Evolutionary conservation across 2,888 invertebrate species (phyloP).

Genomic region (Omphaloscelis lunosa): DNA sequence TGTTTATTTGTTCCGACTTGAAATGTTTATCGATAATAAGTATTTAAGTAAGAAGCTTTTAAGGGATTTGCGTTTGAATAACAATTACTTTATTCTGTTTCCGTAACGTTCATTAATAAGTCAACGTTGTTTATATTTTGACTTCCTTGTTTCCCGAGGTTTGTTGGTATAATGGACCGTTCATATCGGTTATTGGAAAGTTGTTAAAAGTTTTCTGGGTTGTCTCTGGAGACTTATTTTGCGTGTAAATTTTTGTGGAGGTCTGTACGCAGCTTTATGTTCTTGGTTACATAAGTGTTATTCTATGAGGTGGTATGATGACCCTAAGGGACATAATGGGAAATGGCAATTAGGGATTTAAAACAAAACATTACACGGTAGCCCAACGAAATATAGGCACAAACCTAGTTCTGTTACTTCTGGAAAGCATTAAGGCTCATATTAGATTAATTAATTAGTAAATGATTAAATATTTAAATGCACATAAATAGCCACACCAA

Average conservation of each 20-base stretch:
- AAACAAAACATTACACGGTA: no score
- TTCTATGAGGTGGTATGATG: not conserved
- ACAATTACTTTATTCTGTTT: constrained; percentile 76
- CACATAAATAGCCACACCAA: not conserved
- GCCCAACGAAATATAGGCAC: no score
- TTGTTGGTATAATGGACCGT: not conserved
- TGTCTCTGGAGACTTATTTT: constrained; percentile 7
- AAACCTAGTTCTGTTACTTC: not conserved
- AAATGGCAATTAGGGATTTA: not conserved
- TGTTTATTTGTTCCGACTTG: constrained; percentile 77
- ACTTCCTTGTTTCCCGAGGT: constrained; percentile 44
- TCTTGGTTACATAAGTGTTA: constrained; percentile 11
- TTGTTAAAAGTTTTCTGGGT: not conserved
- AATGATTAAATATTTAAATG: not conserved
- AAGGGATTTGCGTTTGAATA: constrained; percentile 77
- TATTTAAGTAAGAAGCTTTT: constrained; percentile 82
- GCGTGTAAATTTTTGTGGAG: not conserved
- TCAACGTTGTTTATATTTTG: constrained; percentile 71
- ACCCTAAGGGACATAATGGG: no score
- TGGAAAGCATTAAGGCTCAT: not conserved
- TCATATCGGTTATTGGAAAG: constrained; percentile 21
- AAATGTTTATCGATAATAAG: constrained; percentile 77
- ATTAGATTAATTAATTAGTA: not conserved
- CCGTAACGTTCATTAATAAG: constrained; percentile 67
- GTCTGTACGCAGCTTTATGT: not conserved